Conservation (phyloP, 1,140 invertebrate genomes). For the Portunus trituberculatus region DNA sequence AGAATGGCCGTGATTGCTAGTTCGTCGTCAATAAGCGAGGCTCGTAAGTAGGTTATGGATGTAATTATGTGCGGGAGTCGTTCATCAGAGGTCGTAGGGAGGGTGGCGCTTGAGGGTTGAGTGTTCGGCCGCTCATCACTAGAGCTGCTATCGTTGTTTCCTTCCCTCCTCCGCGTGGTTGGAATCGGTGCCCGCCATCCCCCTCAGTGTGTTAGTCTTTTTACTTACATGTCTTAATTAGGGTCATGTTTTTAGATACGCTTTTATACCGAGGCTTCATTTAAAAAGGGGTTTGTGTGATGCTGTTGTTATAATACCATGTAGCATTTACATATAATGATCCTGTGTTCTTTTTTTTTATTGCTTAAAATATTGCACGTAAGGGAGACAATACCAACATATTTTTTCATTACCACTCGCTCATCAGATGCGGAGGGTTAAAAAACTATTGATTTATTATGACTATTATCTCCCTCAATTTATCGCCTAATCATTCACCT, state of each 20-base stretch:
- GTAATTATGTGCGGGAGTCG: constrained; percentile 20
- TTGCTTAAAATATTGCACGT: neutral
- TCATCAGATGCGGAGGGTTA: neutral
- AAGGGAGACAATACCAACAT: neutral
- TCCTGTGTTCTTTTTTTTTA: neutral
- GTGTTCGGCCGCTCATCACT: neutral
- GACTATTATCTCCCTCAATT: neutral
- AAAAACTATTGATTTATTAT: neutral
- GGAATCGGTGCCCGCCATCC: neutral
- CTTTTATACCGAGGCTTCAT: neutral
- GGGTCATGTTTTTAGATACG: neutral
- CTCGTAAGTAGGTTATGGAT: neutral
- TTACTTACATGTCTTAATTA: neutral
- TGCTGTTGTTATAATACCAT: neutral
- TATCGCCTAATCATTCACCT: constrained; percentile 21
- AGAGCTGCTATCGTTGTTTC: neutral
- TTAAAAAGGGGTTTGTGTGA: neutral
- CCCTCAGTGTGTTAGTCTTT: neutral
- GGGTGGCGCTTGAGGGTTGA: neutral
- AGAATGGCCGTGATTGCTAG: neutral
- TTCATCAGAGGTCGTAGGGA: neutral
- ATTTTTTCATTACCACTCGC: neutral
- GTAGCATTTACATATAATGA: neutral
- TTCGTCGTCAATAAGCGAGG: neutral
- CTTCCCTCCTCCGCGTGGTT: too few relatives aligned